phyloP scores from a whole-genome alignment of 2,113 vertebrate species.

The human region GRCh38 chr2:239818501-239819000 shows the following conservation, averaged over 20 bases:
- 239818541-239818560: neutral
- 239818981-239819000: neutral
- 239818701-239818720: neutral
- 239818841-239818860: accelerated
- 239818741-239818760: no score
- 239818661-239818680: neutral
- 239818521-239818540: neutral
- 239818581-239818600: neutral
- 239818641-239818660: neutral
- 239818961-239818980: neutral
- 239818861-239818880: no score
- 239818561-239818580: neutral
- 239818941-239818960: neutral
- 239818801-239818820: neutral
- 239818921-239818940: no score
- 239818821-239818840: neutral
- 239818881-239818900: no score
- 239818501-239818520: neutral
- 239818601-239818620: no score
- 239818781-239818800: no score
- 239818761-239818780: neutral
- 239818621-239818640: neutral
- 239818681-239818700: neutral
- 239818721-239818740: neutral
- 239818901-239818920: neutral